Evolutionary conservation across 2,888 invertebrate species (phyloP).

Genomic region (Tricholauxania praeusta): DNA sequence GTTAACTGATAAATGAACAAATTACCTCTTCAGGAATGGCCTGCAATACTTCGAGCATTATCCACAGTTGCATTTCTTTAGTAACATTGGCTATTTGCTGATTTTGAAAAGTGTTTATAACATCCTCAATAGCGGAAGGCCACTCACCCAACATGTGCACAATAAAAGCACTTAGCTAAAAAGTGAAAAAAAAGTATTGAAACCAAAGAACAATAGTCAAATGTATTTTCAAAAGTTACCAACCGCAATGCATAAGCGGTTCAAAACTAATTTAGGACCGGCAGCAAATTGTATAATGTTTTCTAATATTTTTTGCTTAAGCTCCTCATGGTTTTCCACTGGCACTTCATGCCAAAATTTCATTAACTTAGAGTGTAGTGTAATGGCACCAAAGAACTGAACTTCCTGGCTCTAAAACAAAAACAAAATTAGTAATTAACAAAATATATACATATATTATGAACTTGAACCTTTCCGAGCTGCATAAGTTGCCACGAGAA

Average conservation of each 20-base stretch:
- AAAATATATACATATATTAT: not conserved
- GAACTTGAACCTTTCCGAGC: conserved; percentile 76
- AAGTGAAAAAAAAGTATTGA: conserved; percentile 40
- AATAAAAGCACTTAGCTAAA: conserved; percentile 86
- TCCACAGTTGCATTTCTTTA: conserved; percentile 74
- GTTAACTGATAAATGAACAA: not conserved
- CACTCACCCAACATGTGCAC: conserved; percentile 74
- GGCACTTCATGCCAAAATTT: conserved; percentile 91
- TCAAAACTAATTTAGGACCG: conserved; percentile 88
- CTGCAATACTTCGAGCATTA: conserved; percentile 85
- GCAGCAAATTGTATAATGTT: conserved; percentile 81
- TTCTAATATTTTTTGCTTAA: conserved; percentile 83
- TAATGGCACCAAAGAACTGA: conserved; percentile 94
- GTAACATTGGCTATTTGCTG: conserved; percentile 72
- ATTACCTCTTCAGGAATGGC: conserved; percentile 89
- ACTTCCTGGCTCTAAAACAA: conserved; percentile 83
- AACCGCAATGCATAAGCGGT: conserved; percentile 89
- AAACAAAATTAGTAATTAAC: conserved; percentile 37
- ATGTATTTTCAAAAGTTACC: conserved; percentile 35
- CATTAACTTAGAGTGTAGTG: conserved; percentile 88
- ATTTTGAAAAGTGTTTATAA: conserved; percentile 76
- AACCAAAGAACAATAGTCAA: not conserved
- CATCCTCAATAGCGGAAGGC: conserved; percentile 79
- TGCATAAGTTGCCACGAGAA: conserved; percentile 92
- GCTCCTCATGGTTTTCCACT: conserved; percentile 78